A percentile compares a stretch with the other conserved stretches of the same genome.
These are phyloP conservation scores for Neopelma chrysocephalum DNA, from an alignment of 2,797 vertebrate species.

Conservation along the genomic window DNA sequence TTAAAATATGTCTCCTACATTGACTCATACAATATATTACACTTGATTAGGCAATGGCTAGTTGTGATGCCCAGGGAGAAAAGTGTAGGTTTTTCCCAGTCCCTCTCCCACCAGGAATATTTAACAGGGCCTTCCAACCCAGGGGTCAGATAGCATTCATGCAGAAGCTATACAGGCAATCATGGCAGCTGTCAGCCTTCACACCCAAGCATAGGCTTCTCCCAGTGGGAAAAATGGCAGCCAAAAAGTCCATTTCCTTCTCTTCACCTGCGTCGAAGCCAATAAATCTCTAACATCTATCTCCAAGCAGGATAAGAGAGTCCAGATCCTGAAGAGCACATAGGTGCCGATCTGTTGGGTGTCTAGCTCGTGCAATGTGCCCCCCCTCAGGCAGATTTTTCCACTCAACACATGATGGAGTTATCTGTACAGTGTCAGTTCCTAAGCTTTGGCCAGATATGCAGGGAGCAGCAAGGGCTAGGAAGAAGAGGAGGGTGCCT, in stretches of 20 bases:
- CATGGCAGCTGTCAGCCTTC: slow-evolving; percentile 10
- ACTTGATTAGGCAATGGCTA: slow-evolving; percentile 24
- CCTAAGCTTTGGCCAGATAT: not conserved
- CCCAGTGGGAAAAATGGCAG: not conserved
- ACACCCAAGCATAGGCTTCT: not conserved
- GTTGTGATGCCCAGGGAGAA: slow-evolving; percentile 42
- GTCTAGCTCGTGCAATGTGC: not conserved
- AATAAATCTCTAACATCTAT: not conserved
- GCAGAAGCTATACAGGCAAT: not conserved
- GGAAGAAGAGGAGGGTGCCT: not conserved
- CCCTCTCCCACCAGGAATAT: not conserved
- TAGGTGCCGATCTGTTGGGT: not conserved
- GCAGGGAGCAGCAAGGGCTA: not conserved
- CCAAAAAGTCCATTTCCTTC: not conserved
- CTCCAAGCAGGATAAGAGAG: slow-evolving; percentile 33
- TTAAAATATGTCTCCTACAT: slow-evolving; percentile 53
- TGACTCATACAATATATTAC: slow-evolving; percentile 12
- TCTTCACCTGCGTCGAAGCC: not conserved
- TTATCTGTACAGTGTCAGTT: not conserved
- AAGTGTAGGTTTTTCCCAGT: slow-evolving; percentile 8
- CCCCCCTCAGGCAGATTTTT: not conserved
- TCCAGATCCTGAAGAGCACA: not conserved
- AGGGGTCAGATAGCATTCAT: not conserved
- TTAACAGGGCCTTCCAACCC: slow-evolving; percentile 19
- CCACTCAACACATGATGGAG: not conserved